Conservation (phyloP, 2,888 invertebrate species). For the Ormyrus labotus region DNA sequence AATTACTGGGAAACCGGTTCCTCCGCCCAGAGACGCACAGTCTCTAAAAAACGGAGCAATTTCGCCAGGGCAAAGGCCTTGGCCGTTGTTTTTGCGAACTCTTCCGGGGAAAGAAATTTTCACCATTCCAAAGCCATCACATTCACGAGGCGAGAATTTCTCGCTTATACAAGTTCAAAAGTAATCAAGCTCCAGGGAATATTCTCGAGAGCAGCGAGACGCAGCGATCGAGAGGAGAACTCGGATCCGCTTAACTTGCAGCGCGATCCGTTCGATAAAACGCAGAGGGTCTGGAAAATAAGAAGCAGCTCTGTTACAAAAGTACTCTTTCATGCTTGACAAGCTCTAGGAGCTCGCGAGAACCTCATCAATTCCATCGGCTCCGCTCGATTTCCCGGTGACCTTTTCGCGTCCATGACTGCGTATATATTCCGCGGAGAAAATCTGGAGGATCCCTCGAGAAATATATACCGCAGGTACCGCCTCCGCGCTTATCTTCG, state of each 20-base stretch:
- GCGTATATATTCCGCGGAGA: constrained; percentile 16
- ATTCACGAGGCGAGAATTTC: too few relatives aligned
- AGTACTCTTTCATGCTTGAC: constrained; percentile 31
- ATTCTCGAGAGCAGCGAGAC: background rate
- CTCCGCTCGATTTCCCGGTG: constrained; percentile 25
- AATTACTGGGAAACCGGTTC: too few relatives aligned
- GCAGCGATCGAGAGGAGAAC: too few relatives aligned
- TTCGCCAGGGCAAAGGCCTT: too few relatives aligned
- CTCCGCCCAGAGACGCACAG: too few relatives aligned
- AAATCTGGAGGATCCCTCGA: constrained; percentile 51
- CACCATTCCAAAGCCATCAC: too few relatives aligned
- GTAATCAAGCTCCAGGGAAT: constrained; percentile 4
- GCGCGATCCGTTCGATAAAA: background rate
- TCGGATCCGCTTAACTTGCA: background rate
- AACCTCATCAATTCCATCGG: constrained; percentile 47
- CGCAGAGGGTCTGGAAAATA: background rate
- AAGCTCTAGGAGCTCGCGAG: constrained; percentile 12
- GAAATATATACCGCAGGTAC: constrained; percentile 32
- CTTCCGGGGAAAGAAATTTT: too few relatives aligned
- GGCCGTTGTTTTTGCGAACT: too few relatives aligned
- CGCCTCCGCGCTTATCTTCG: constrained; percentile 46
- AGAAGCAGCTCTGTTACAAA: constrained; percentile 1
- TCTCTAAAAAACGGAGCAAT: too few relatives aligned
- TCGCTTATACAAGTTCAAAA: too few relatives aligned
- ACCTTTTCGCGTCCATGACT: constrained; percentile 2